These are phyloP conservation scores for Hemibagrus guttatus DNA, from an alignment of 2,797 vertebrate species.

Conservation along the genomic window DNA sequence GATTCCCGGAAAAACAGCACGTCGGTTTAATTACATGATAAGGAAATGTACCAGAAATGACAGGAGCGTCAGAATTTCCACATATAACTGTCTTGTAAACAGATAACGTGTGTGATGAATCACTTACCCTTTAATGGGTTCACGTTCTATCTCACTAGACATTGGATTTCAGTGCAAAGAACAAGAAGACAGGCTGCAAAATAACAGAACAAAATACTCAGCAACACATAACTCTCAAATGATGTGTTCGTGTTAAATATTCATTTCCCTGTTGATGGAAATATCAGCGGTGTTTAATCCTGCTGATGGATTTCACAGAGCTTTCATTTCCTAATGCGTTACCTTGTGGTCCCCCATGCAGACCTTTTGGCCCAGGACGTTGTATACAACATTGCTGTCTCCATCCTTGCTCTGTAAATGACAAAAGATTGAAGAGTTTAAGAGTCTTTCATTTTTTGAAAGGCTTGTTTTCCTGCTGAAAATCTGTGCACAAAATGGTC, in stretches of 20 bases:
- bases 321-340: conserved; percentile 21
- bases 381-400: conserved; percentile 67
- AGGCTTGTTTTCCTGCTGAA: not conserved
- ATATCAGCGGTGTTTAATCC: not conserved
- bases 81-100: not conserved
- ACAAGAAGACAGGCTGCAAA: conserved; percentile 78
- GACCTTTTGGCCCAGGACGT: conserved; percentile 77
- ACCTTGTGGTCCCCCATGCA: conserved; percentile 89
- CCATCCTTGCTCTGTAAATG: conserved; percentile 64
- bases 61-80: not conserved
- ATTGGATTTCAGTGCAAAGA: conserved; percentile 74
- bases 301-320: too few species aligned
- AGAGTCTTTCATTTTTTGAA: not conserved
- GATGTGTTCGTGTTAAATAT: not conserved
- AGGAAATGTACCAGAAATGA: not conserved
- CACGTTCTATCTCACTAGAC: conserved; percentile 62
- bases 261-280: not conserved
- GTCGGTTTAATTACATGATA: not conserved
- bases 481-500: too few species aligned
- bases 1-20: not conserved
- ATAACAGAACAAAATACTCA: conserved; percentile 40
- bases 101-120: not conserved
- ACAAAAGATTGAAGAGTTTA: not conserved
- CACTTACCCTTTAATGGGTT: conserved; percentile 47
- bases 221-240: not conserved